phyloP scores from a whole-genome alignment of 1,140 invertebrate species.

The Oreohelix idahoensis region DNA sequence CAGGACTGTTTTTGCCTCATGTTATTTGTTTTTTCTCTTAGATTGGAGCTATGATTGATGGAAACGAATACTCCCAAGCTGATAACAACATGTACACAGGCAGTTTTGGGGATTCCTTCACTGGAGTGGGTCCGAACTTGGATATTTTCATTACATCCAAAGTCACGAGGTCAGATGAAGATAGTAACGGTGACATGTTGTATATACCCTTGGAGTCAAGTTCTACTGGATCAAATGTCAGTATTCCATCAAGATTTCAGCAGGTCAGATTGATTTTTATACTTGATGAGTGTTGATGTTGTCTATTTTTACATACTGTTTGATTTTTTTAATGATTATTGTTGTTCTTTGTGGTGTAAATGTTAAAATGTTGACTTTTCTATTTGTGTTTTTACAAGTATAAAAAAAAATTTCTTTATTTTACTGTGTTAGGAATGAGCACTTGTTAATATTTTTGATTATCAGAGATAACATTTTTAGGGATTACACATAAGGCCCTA shows the following conservation, averaged over 20 bases:
- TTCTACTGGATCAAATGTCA: neutral
- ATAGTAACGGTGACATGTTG: neutral
- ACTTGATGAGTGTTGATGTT: neutral
- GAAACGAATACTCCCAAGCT: neutral
- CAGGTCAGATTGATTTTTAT: neutral
- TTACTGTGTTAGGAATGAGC: no score
- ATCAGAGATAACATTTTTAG: no score
- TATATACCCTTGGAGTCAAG: neutral
- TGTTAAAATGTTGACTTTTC: no score
- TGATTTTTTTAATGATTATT: neutral
- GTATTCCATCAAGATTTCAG: neutral
- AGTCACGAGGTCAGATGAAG: neutral
- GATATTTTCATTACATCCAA: constrained; percentile 31
- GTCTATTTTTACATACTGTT: no score
- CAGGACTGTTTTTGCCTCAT: no score
- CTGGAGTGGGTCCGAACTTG: constrained; percentile 18
- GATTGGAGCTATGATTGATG: constrained; percentile 26
- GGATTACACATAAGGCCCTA: no score
- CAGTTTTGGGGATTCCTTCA: neutral
- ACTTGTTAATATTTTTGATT: no score
- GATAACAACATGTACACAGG: neutral
- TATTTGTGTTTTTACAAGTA: no score
- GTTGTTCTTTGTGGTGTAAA: neutral
- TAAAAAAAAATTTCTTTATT: no score
- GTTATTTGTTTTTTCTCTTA: neutral